A percentile compares a stretch with the other conserved stretches of the same genome.
Conservation (phyloP, 53 echinoderm and acorn worm genomes). For the Crossaster papposus region DNA sequence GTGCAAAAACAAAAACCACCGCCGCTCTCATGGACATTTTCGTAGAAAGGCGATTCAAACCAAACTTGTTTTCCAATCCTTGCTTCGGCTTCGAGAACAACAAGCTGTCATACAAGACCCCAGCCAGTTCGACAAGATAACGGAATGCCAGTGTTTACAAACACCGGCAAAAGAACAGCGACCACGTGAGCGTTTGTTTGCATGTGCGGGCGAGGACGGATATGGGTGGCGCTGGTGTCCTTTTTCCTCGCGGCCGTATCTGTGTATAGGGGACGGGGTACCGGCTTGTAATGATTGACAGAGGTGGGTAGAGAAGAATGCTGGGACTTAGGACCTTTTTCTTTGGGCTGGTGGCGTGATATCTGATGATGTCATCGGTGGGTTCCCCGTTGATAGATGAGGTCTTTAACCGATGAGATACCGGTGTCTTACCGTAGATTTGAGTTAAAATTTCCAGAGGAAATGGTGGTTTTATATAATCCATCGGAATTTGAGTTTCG, state of each 20-base stretch:
- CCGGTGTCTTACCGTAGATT: no score
- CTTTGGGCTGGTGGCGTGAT: slow-evolving; percentile 15
- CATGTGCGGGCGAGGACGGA: slow-evolving; percentile 6
- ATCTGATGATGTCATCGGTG: slow-evolving; percentile 4
- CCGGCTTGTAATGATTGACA: not conserved
- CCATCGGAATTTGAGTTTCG: no score
- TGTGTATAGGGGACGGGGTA: not conserved
- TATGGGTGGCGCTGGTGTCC: not conserved
- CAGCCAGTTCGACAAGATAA: slow-evolving; percentile 7
- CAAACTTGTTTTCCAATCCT: not conserved
- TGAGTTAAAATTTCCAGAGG: no score
- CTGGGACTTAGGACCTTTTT: not conserved
- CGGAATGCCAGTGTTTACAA: slow-evolving; percentile 54
- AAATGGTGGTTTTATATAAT: no score
- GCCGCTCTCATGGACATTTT: slow-evolving; percentile 17
- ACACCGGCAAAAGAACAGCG: not conserved
- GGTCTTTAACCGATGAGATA: not conserved
- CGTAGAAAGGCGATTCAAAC: slow-evolving; percentile 10
- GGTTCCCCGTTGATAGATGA: not conserved
- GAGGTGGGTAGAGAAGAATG: not conserved
- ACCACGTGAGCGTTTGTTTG: not conserved
- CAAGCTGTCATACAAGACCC: slow-evolving; percentile 45
- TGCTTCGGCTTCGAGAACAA: not conserved
- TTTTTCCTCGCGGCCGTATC: not conserved
- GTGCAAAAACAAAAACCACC: not conserved